Conservation (phyloP, 2,113 vertebrate genomes). For the Zapornia atra region DNA sequence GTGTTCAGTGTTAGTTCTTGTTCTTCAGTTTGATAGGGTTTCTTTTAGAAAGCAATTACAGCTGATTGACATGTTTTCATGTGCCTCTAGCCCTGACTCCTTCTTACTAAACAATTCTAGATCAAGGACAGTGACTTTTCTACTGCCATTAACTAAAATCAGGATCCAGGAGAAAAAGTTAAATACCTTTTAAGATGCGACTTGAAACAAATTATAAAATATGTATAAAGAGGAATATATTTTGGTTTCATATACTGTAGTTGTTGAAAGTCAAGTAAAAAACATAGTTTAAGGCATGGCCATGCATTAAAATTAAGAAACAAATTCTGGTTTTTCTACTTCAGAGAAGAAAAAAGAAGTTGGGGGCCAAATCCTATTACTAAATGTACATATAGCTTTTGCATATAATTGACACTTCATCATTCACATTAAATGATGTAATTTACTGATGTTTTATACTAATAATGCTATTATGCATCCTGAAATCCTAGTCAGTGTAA, state of each 20-base stretch:
- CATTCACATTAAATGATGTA: neutral
- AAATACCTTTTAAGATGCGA: constrained; percentile 74
- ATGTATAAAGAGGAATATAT: constrained; percentile 75
- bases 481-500: neutral
- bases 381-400: neutral
- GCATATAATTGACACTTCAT: neutral
- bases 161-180: constrained; percentile 74
- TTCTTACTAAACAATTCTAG: constrained; percentile 74
- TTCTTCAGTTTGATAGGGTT: constrained; percentile 80
- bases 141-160: constrained; percentile 79
- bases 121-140: constrained; percentile 81
- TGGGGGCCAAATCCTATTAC: neutral
- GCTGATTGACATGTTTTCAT: constrained; percentile 92
- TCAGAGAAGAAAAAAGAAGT: neutral
- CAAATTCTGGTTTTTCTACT: constrained; percentile 21
- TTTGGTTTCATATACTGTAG: constrained; percentile 53
- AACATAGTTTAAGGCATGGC: constrained; percentile 60
- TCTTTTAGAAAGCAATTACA: constrained; percentile 89
- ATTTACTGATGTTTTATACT: neutral
- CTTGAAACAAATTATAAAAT: constrained; percentile 81
- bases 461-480: neutral
- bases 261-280: constrained; percentile 79
- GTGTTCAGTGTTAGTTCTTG: constrained; percentile 78
- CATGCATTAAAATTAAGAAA: constrained; percentile 61
- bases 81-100: constrained; percentile 78